Conservation (phyloP, 2,888 invertebrate genomes). For the Nemurella pictetii region DNA sequence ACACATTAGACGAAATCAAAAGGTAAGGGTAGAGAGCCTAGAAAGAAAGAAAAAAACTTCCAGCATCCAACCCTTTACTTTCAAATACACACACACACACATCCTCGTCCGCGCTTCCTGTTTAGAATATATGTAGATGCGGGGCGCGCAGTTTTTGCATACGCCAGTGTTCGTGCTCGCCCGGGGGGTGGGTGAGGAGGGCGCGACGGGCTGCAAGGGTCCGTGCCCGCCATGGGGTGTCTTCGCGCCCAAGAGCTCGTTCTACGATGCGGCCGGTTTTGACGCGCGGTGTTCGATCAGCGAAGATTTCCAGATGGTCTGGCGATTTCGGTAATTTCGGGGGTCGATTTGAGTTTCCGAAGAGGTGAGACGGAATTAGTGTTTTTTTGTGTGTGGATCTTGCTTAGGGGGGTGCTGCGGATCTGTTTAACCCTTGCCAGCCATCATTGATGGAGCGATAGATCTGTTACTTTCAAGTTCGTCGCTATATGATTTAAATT, state of each 20-base stretch:
- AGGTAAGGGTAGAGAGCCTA: constrained; percentile 12
- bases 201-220: neutral
- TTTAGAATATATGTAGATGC: constrained; percentile 30
- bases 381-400: no score
- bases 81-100: neutral
- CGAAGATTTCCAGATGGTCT: neutral
- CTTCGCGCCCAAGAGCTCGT: neutral
- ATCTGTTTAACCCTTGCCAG: no score
- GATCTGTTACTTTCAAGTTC: no score
- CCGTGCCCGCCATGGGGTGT: neutral
- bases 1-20: constrained; percentile 27
- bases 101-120: constrained; percentile 17
- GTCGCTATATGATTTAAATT: no score
- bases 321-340: neutral
- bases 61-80: constrained; percentile 25
- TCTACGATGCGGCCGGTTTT: neutral
- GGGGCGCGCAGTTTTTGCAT: constrained; percentile 3
- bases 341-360: no score
- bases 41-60: neutral
- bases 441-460: no score
- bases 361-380: no score
- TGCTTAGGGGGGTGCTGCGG: no score
- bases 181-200: neutral
- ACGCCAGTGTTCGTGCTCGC: neutral
- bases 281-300: neutral